These are phyloP conservation scores for Nematostella vectensis DNA, from an alignment of 92 coral and sea anemone genomes.

Conservation along the genomic window DNA sequence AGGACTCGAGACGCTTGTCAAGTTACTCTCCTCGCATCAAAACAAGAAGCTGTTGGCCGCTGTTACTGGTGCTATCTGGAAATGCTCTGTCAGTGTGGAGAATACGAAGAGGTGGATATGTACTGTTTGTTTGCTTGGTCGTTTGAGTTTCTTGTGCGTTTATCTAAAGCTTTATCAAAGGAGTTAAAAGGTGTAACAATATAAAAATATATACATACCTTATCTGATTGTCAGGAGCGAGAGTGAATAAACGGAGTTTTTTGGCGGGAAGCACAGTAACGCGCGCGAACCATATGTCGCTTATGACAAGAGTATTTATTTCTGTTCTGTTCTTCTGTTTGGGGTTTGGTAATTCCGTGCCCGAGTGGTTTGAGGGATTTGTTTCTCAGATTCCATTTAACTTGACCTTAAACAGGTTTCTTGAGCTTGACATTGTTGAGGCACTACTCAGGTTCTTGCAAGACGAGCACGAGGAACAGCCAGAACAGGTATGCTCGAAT, in stretches of 20 bases:
- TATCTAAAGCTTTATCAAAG: not conserved
- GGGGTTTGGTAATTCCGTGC: no score
- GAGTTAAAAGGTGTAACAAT: not conserved
- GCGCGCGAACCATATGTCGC: no score
- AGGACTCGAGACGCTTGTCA: slow-evolving; percentile 70
- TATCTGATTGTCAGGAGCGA: no score
- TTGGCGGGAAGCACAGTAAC: no score
- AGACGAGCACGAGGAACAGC: slow-evolving; percentile 42
- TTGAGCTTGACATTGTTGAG: slow-evolving; percentile 48
- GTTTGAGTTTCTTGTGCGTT: not conserved
- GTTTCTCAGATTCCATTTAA: no score
- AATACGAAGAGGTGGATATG: slow-evolving; percentile 75
- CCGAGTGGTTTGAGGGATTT: no score
- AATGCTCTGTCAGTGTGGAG: slow-evolving; percentile 74
- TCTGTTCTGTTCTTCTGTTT: no score
- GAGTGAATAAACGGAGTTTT: no score
- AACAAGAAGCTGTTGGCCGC: slow-evolving; percentile 63
- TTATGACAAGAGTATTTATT: no score
- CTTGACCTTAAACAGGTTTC: no score
- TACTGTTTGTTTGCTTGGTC: not conserved
- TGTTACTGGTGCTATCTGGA: slow-evolving; percentile 94
- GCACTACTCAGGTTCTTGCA: slow-evolving; percentile 62
- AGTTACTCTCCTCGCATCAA: slow-evolving; percentile 50
- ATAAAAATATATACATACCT: no score
- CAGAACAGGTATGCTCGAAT: slow-evolving; percentile 51